Conservation (phyloP, 2,113 vertebrate species). For the Phalacrocorax pelagicus region DNA sequence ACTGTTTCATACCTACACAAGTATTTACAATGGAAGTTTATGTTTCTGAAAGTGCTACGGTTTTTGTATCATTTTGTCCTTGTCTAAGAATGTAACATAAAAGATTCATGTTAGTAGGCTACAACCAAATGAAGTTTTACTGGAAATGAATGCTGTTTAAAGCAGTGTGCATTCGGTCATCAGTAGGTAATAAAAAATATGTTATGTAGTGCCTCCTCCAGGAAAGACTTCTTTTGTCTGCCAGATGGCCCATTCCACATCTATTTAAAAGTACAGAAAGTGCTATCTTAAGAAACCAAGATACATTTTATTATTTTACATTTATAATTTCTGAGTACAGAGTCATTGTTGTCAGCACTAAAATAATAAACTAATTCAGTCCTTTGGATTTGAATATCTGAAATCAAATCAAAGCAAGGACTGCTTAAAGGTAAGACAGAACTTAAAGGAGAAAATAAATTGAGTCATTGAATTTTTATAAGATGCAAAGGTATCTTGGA, state of each 20-base stretch:
- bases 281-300: not conserved
- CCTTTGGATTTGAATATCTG: not conserved
- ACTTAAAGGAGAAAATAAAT: not conserved
- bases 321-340: not conserved
- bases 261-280: not conserved
- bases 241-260: not conserved
- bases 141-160: not conserved
- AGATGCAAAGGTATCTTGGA: not conserved
- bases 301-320: not conserved
- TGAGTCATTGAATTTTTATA: not conserved
- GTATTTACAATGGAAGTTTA: not conserved
- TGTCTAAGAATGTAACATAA: not conserved
- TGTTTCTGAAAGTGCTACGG: not conserved
- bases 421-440: not conserved
- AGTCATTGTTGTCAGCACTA: not conserved
- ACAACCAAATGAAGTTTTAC: not conserved
- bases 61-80: not conserved
- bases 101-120: not conserved
- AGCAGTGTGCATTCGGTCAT: not conserved
- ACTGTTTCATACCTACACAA: not conserved
- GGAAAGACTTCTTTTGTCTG: not conserved
- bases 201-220: not conserved
- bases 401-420: not conserved
- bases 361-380: not conserved
- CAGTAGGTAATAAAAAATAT: not conserved